Base-by-base conservation (phyloP, 1,140 invertebrate species). In the Euura lappo region DNA sequence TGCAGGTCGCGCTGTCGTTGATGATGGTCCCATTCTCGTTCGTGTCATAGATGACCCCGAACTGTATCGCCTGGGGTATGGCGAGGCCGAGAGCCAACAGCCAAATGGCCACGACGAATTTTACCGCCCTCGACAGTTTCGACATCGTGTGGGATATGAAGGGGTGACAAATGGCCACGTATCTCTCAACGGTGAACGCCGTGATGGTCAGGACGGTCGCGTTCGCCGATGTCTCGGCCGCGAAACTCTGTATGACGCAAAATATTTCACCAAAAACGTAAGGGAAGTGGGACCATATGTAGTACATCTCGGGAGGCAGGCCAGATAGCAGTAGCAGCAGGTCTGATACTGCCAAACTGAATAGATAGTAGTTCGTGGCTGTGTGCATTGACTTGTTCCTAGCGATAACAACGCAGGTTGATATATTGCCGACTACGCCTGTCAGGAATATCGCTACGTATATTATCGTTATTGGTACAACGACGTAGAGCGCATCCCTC, bases 111-210 rank as follows among this genome's bases (percentile, higher is more conserved):
- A 94, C 84, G 10, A 95, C 92, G 73, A 92, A 92, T 74, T 92
- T 91, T 2, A 94, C 89, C 0, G 93, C 93, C 69, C 94, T 86
- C 7, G 92, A 93, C 3, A 94, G 83, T 71, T 94, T 95, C 0
- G 94, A 95, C 89, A 96, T 93, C 2, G 94, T 96, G 81, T 97
- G 96, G 0, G 94, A 93, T 78, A 94, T 88, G 76, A 98, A 94
- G 0, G 97, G 97, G 83, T 97, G 94, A 85, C 97, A 98, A 76
- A 99, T 98, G 11, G 96, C 97, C 28, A 98, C 91, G 85, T 98
- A 99, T 68, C 98, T 86, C 84, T 99, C 98, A 4, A 98, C 91
- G 0, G 97, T 99, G 86, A 99, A 99, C 2, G 96, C 95, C 0
- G 95, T 96, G 68, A 98, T 97, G 6, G 95, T 97, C 66, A 99